phyloP scores from a whole-genome alignment of 2,113 vertebrate genomes.

The Halcyon malimbica region DNA sequence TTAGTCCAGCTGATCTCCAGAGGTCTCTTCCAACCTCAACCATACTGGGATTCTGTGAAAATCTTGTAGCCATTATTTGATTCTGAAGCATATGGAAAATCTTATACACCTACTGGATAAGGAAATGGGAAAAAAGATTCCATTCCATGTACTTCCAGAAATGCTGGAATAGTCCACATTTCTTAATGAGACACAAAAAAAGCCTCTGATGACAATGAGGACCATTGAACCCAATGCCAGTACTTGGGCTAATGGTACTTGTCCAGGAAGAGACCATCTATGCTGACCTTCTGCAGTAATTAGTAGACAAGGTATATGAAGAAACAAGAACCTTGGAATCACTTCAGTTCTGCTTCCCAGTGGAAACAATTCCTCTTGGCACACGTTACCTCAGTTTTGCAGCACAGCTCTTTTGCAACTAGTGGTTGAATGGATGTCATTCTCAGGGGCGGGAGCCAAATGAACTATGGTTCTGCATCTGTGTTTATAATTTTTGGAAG shows the following conservation, averaged over 20 bases:
- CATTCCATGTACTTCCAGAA: not conserved
- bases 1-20: not conserved
- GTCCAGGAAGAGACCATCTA: not conserved
- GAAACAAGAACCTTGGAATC: not conserved
- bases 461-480: constrained; percentile 6
- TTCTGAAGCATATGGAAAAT: not conserved
- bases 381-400: not conserved
- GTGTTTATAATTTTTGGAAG: constrained; percentile 53
- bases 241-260: not conserved
- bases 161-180: not conserved
- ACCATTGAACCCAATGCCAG: not conserved
- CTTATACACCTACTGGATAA: not conserved
- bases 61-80: not conserved
- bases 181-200: not conserved
- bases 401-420: constrained; percentile 13
- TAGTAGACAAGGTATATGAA: not conserved
- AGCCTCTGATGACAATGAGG: not conserved
- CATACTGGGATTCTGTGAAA: not conserved
- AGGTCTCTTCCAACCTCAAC: not conserved
- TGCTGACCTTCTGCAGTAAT: not conserved
- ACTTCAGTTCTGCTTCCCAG: constrained; percentile 5
- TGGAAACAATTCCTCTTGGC: constrained; percentile 21
- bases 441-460: constrained; percentile 16
- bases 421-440: not conserved
- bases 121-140: not conserved